A percentile compares a stretch with the other conserved stretches of the same genome.
These are phyloP conservation scores for Brenthis daphne DNA, from an alignment of 2,888 invertebrate species.

Conservation along the genomic window DNA sequence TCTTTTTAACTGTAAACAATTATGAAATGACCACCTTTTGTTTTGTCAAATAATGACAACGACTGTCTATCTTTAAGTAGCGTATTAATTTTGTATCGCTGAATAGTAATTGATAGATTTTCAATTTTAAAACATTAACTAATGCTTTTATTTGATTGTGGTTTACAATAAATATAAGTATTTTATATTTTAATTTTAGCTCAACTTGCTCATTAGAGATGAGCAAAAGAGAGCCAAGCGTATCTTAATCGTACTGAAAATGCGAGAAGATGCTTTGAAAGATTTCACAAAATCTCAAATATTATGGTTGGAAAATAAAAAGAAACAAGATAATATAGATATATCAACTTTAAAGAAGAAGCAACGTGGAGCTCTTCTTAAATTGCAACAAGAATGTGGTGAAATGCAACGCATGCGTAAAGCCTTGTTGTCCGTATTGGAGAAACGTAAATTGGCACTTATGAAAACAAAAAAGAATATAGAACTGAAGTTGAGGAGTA, in stretches of 20 bases:
- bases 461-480: constrained; percentile 75
- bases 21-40: constrained; percentile 36
- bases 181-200: constrained; percentile 49
- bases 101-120: too few relatives aligned
- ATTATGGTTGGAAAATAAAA: constrained; percentile 74
- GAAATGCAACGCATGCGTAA: constrained; percentile 84
- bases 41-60: constrained; percentile 24
- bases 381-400: constrained; percentile 85
- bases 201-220: constrained; percentile 78
- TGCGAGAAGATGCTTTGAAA: constrained; percentile 76
- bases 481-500: constrained; percentile 66
- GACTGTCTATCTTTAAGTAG: not conserved
- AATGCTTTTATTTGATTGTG: not conserved
- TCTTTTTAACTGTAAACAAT: constrained; percentile 66
- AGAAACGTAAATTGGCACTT: constrained; percentile 69
- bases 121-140: too few relatives aligned
- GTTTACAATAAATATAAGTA: not conserved
- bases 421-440: constrained; percentile 68
- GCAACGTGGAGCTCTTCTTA: constrained; percentile 84
- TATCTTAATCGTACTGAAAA: constrained; percentile 72
- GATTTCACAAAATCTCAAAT: constrained; percentile 78
- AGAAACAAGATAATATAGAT: constrained; percentile 72
- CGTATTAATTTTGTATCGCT: too few relatives aligned
- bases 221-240: constrained; percentile 77
- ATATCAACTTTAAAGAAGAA: constrained; percentile 84